Evolutionary conservation across 2,888 invertebrate genomes (phyloP).

Genomic region (Drosophila lacicola): DNA sequence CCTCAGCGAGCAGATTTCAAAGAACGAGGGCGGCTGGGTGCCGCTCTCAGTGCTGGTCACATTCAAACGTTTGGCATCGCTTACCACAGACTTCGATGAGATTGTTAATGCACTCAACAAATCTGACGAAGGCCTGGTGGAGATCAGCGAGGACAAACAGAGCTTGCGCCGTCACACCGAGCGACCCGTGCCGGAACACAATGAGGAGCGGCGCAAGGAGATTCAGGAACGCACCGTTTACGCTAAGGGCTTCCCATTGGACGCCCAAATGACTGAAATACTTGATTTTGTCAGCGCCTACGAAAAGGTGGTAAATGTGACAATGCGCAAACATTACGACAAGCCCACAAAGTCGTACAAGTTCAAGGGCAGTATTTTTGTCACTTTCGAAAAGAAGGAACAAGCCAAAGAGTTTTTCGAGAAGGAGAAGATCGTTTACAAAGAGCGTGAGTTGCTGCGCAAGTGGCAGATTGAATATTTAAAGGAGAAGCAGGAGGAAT

Average conservation of each 20-base stretch:
- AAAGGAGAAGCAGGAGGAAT: slow-evolving; percentile 89
- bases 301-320: slow-evolving; percentile 89
- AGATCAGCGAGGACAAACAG: slow-evolving; percentile 87
- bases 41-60: slow-evolving; percentile 92
- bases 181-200: slow-evolving; percentile 91
- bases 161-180: slow-evolving; percentile 90
- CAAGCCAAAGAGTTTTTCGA: slow-evolving; percentile 92
- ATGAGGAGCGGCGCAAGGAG: slow-evolving; percentile 93
- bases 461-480: slow-evolving; percentile 90
- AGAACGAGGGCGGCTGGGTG: slow-evolving; percentile 97
- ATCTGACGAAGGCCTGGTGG: slow-evolving; percentile 90
- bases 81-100: slow-evolving; percentile 89
- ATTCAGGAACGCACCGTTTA: slow-evolving; percentile 92
- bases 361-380: slow-evolving; percentile 97
- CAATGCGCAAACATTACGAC: slow-evolving; percentile 87
- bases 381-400: slow-evolving; percentile 92
- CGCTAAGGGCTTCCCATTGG: slow-evolving; percentile 93
- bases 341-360: slow-evolving; percentile 88
- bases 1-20: slow-evolving; percentile 92
- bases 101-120: slow-evolving; percentile 91
- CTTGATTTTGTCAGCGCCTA: slow-evolving; percentile 90
- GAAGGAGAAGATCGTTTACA: slow-evolving; percentile 89
- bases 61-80: slow-evolving; percentile 93
- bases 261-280: slow-evolving; percentile 89
- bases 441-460: slow-evolving; percentile 88